Evolutionary conservation across 2,113 vertebrate species (phyloP), one percentile per base, ranked within the genome.

Genomic region (Cyprinodon tularosa): DNA sequence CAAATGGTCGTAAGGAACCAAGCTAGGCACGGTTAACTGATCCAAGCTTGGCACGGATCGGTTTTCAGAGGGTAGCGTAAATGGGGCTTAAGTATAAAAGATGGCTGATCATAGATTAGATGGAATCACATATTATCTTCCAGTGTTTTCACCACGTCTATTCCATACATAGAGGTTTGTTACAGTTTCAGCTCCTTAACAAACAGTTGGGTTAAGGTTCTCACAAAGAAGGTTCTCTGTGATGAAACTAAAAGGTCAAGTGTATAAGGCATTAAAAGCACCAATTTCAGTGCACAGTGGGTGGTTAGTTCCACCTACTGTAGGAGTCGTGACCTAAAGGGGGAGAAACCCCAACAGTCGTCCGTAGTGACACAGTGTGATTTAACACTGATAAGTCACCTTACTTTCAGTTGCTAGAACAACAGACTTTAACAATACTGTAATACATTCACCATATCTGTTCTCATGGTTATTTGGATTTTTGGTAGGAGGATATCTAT

Each of bases 161-260:
- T 63, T 63, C 14, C 14, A 13, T 5, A 39, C 62, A 62, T 7
- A n/a, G 20, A 13, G 20, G 11, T 11, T 66, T n/a, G 39, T 44
- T 44, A 11, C 20, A 44, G 64, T 65, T 66, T 67, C 66, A 67
- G 22, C 22, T 48, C 65, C 44, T 66, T 42, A 14, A n/a, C 42
- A 45, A 66, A 44, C 22, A 13, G 42, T 45, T 7, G 2, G 10
- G 38, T 10, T 40, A 4, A 4, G 20, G 17, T 11, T 12, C 20
- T 4, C 44, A 9, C 29, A 36, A 12, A 36, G 44, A 39, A 17
- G 14, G 17, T 29, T 68, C 9, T 50, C 47, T 48, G 36, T 50
- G 45, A 37, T 50, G 29, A 29, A 67, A 48, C n/a, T 68, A 8
- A 68, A 68, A 57, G 13, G 66, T 53, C 47, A 53, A 20, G 11